A percentile compares a stretch with the other conserved stretches of the same genome.
Conservation (phyloP, 1,140 invertebrate species). For the Elysia chlorotica region DNA sequence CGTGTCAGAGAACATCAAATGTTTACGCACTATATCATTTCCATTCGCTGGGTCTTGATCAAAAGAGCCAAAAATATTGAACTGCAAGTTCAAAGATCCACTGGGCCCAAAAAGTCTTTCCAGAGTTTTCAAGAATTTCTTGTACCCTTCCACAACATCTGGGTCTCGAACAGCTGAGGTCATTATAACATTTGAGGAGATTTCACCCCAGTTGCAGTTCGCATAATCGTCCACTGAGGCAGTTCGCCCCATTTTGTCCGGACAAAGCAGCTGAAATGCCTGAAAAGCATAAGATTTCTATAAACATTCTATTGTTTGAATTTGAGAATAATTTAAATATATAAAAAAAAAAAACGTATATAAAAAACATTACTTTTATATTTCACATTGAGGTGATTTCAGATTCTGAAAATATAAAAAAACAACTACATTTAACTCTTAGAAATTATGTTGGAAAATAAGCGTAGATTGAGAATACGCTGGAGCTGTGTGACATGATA, state of each 20-base stretch:
- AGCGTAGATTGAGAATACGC: too few relatives aligned
- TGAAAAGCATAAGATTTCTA: neutral
- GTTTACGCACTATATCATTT: too few relatives aligned
- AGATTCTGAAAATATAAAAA: too few relatives aligned
- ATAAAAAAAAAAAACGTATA: too few relatives aligned
- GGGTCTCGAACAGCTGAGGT: conserved; percentile 39
- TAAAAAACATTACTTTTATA: too few relatives aligned
- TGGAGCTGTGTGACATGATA: too few relatives aligned
- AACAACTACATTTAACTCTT: too few relatives aligned
- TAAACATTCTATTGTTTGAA: neutral
- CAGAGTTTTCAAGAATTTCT: conserved; percentile 41
- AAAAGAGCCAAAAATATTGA: too few relatives aligned
- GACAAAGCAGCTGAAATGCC: conserved; percentile 80
- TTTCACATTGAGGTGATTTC: too few relatives aligned
- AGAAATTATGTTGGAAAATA: too few relatives aligned
- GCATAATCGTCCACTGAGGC: conserved; percentile 41
- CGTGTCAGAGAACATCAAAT: conserved; percentile 59
- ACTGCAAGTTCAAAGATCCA: conserved; percentile 34
- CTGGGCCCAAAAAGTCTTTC: conserved; percentile 37
- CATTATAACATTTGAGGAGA: conserved; percentile 82
- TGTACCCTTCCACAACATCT: conserved; percentile 33
- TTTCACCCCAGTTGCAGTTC: conserved; percentile 67
- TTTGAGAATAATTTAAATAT: too few relatives aligned
- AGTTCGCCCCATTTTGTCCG: conserved; percentile 73
- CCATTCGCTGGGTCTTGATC: too few relatives aligned